Base-by-base conservation (phyloP, 2,797 vertebrate species). In the Scyliorhinus canicula region DNA sequence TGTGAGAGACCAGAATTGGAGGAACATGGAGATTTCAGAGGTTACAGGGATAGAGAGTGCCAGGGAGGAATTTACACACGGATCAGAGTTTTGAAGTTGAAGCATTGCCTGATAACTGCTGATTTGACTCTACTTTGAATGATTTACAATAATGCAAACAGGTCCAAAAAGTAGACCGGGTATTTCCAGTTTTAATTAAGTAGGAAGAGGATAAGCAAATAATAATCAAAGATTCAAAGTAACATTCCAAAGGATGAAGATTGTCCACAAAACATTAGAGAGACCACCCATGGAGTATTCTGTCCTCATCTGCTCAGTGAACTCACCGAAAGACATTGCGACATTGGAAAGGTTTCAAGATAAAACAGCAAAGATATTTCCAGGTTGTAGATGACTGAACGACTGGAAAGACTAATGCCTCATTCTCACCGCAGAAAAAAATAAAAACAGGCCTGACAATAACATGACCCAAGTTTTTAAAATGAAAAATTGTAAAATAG, bases 281-380 rank as follows among this genome's bases (percentile, higher is more conserved):
- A 94, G 93, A 94, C 65, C 93, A 94, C 93, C 93, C 93, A 94
- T 74, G 93, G 47, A 52, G 44, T 35, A 11, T 31, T 26, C 4
- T 47, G 44, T 26, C 9, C 9, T 0, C 9, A 12, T 94, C 47
- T 19, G 3, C 28, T 63, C n/a, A 91, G 88, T 63, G 88, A 91
- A 91, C 55, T 44, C 24, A 91, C 21, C 40, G 60, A 91, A 91
- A 91, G 88, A 40, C 88, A 91, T 63, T 65, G 9, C 60, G 88
- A 91, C 88, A 65, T 91, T 91, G 88, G 88, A 65, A 91, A 91
- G 24, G n/a, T 19, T 91, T 65, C 88, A 91, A 65, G 57, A 44
- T 26, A 65, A 65, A 47, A 44, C 5, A 24, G 40, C 40, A 47
- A 82, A 65, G 19, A 65, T 63, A 44, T 24, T 91, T 65, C n/a